A percentile compares a stretch with the other conserved stretches of the same genome.
Evolutionary conservation across 2,113 vertebrate genomes (phyloP).

Genomic region (Chauna torquata): DNA sequence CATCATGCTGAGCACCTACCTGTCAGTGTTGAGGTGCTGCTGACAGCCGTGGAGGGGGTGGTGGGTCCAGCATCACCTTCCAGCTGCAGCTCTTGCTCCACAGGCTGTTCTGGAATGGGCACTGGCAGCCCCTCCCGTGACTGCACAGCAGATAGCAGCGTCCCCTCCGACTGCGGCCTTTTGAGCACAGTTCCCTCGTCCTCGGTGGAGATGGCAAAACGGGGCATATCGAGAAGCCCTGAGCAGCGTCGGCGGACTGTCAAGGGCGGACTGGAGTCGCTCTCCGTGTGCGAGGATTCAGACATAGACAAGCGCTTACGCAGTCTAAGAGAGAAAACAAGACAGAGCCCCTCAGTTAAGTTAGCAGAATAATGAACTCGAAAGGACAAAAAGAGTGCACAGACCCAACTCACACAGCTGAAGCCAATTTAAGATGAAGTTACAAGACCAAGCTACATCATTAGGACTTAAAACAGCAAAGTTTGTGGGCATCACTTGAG

Average conservation of each 20-base stretch:
- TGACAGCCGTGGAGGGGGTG: conserved; percentile 71
- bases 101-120: conserved; percentile 82
- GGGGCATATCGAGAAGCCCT: conserved; percentile 89
- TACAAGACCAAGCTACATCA: neutral
- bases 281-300: conserved; percentile 96
- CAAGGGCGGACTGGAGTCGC: conserved; percentile 94
- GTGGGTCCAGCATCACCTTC: conserved; percentile 77
- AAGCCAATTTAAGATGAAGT: neutral
- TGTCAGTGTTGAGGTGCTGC: conserved; percentile 70
- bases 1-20: conserved; percentile 38
- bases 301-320: conserved; percentile 93
- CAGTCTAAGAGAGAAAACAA: conserved; percentile 72
- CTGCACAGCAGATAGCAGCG: conserved; percentile 66
- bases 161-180: conserved; percentile 68
- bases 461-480: neutral
- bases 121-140: conserved; percentile 80
- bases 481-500: neutral
- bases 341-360: neutral
- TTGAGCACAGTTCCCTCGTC: conserved; percentile 78
- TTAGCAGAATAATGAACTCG: too few species aligned
- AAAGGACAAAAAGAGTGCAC: neutral
- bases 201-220: conserved; percentile 88
- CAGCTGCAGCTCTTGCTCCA: conserved; percentile 85
- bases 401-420: neutral
- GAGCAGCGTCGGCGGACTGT: conserved; percentile 91